These are phyloP conservation scores for Encarsia formosa DNA, from an alignment of 2,888 invertebrate species.

Conservation along the genomic window DNA sequence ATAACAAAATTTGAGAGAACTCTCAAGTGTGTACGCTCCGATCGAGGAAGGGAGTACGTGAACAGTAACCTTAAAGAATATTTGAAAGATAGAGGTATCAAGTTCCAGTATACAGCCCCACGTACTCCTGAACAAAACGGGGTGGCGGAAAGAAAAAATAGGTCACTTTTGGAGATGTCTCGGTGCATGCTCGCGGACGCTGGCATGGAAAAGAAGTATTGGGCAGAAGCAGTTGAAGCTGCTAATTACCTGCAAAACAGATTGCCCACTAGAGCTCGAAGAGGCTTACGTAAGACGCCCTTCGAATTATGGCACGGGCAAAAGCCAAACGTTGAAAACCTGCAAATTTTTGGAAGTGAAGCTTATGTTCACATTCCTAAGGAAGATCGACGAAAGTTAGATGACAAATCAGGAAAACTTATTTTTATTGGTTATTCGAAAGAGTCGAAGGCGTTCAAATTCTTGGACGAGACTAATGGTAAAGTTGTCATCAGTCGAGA, in stretches of 20 bases:
- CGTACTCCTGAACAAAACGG: slow-evolving; percentile 31
- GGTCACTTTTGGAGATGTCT: slow-evolving; percentile 30
- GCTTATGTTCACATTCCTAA: slow-evolving; percentile 28
- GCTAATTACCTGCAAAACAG: slow-evolving; percentile 28
- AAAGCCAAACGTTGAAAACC: slow-evolving; percentile 24
- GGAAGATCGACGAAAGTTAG: slow-evolving; percentile 23
- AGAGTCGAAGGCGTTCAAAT: slow-evolving; percentile 28
- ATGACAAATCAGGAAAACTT: slow-evolving; percentile 23
- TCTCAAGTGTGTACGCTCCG: slow-evolving; percentile 21
- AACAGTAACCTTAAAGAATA: slow-evolving; percentile 5
- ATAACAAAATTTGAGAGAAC: slow-evolving; percentile 16
- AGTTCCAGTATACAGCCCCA: slow-evolving; percentile 24
- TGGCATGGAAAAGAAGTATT: slow-evolving; percentile 23
- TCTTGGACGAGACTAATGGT: slow-evolving; percentile 17
- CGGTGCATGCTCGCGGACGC: slow-evolving; percentile 32
- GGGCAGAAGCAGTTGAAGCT: slow-evolving; percentile 28
- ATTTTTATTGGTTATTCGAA: slow-evolving; percentile 23
- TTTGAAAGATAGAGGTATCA: slow-evolving; percentile 14
- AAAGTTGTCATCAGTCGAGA: slow-evolving; percentile 27
- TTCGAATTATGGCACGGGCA: slow-evolving; percentile 22
- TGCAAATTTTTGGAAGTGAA: slow-evolving; percentile 27
- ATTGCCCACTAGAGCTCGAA: slow-evolving; percentile 16
- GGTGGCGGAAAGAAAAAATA: slow-evolving; percentile 31
- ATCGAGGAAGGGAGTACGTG: slow-evolving; percentile 25
- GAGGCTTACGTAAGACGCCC: slow-evolving; percentile 27